Conservation (phyloP, 2,113 vertebrate species). For the Neofelis nebulosa region DNA sequence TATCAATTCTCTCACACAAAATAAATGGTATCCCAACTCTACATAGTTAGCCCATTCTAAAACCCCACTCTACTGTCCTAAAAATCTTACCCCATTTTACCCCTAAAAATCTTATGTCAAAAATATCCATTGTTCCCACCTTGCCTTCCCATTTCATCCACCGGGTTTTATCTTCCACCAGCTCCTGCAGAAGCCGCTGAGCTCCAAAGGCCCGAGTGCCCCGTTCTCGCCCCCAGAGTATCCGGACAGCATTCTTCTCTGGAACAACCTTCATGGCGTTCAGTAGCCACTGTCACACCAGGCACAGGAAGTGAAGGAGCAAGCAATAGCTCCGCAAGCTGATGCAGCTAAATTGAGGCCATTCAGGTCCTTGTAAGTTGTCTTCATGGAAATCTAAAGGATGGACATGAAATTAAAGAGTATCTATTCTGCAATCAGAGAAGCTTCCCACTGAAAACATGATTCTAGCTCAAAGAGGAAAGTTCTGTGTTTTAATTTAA, state of each 20-base stretch:
- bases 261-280: conserved; percentile 91
- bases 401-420: conserved; percentile 64
- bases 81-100: background rate
- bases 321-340: conserved; percentile 81
- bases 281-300: conserved; percentile 77
- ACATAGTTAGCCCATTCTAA: background rate
- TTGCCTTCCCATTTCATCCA: conserved; percentile 99
- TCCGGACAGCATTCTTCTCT: conserved; percentile 97
- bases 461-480: background rate
- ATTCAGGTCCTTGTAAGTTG: conserved; percentile 84
- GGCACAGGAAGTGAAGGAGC: conserved; percentile 68
- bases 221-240: conserved; percentile 94
- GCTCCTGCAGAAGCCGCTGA: conserved; percentile 95
- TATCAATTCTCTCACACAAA: background rate
- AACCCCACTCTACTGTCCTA: background rate
- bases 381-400: conserved; percentile 86
- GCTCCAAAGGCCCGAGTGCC: conserved; percentile 93
- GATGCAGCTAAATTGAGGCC: conserved; percentile 83
- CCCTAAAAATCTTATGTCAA: background rate
- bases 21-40: background rate
- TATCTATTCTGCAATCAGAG: conserved; percentile 24
- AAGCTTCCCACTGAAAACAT: conserved; percentile 48
- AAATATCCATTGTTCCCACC: conserved; percentile 83
- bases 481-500: conserved; percentile 36
- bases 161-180: conserved; percentile 98